phyloP scores from a whole-genome alignment of 2,888 invertebrate genomes.

The Dryocosmus kuriphilus region DNA sequence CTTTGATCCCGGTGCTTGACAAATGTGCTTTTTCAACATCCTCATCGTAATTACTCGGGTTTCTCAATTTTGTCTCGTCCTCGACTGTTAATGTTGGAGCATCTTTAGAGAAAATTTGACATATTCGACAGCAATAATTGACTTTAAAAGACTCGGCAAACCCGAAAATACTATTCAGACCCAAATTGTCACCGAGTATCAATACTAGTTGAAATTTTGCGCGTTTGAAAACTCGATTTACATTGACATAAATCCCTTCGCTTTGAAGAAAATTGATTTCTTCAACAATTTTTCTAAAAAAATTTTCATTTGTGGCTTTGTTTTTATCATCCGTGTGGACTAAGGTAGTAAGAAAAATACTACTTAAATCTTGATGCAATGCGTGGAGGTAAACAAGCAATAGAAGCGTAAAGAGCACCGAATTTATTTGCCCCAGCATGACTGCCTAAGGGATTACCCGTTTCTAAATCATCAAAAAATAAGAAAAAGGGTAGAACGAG shows the following conservation, averaged over 20 bases:
- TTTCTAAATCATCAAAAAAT: constrained; percentile 40
- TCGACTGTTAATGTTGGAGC: constrained; percentile 27
- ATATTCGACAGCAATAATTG: constrained; percentile 41
- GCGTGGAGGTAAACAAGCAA: constrained; percentile 34
- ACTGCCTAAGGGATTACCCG: constrained; percentile 35
- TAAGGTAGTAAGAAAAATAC: constrained; percentile 31
- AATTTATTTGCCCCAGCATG: too few species aligned
- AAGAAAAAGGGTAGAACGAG: constrained; percentile 36
- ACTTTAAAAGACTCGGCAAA: constrained; percentile 44
- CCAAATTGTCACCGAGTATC: constrained; percentile 45
- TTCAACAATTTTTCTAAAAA: constrained; percentile 38
- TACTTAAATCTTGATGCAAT: constrained; percentile 10
- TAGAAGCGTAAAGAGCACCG: too few species aligned
- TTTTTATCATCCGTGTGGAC: constrained; percentile 19
- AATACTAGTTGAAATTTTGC: constrained; percentile 44
- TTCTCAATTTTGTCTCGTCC: constrained; percentile 35
- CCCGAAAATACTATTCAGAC: constrained; percentile 41
- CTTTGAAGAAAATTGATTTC: too few species aligned
- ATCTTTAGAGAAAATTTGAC: constrained; percentile 19
- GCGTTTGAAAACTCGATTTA: constrained; percentile 6
- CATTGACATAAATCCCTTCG: constrained; percentile 13
- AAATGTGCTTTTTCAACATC: constrained; percentile 15
- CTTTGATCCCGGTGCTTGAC: constrained; percentile 40
- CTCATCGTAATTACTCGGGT: constrained; percentile 39
- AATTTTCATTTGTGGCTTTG: constrained; percentile 19